A percentile compares a stretch with the other conserved stretches of the same genome.
Conservation (phyloP, 1,140 invertebrate species). For the Heliconius himera region DNA sequence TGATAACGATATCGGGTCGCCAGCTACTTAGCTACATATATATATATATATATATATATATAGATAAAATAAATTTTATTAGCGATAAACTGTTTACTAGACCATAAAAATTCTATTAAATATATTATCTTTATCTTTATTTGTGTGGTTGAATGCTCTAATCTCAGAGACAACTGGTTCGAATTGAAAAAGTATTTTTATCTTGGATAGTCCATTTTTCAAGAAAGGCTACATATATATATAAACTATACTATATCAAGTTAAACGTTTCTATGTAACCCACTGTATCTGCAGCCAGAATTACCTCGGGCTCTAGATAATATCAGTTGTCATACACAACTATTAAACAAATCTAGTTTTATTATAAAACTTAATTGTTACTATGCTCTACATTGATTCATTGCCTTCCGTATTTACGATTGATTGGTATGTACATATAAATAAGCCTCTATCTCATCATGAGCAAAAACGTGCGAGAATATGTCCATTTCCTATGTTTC, state of each 20-base stretch:
- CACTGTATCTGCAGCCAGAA: too few relatives aligned
- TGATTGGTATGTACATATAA: not conserved
- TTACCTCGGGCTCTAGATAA: too few relatives aligned
- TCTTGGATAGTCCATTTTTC: too few relatives aligned
- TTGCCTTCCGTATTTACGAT: not conserved
- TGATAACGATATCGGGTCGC: constrained; percentile 12
- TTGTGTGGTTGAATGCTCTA: too few relatives aligned
- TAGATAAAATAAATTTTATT: not conserved
- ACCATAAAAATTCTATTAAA: not conserved
- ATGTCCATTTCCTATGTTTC: not conserved
- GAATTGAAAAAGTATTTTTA: too few relatives aligned
- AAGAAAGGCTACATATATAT: too few relatives aligned
- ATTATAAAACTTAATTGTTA: not conserved
- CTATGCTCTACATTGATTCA: not conserved
- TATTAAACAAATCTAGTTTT: not conserved
- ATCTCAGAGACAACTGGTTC: too few relatives aligned
- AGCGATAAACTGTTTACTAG: not conserved
- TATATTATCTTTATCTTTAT: too few relatives aligned
- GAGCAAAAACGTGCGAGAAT: not conserved
- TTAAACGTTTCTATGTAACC: too few relatives aligned
- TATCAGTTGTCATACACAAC: too few relatives aligned
- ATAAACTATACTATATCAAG: too few relatives aligned
- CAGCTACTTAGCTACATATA: not conserved
- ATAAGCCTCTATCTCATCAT: not conserved
- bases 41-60: not conserved